Conservation (phyloP, 2,113 vertebrate genomes). For the Puffinus mauretanicus region DNA sequence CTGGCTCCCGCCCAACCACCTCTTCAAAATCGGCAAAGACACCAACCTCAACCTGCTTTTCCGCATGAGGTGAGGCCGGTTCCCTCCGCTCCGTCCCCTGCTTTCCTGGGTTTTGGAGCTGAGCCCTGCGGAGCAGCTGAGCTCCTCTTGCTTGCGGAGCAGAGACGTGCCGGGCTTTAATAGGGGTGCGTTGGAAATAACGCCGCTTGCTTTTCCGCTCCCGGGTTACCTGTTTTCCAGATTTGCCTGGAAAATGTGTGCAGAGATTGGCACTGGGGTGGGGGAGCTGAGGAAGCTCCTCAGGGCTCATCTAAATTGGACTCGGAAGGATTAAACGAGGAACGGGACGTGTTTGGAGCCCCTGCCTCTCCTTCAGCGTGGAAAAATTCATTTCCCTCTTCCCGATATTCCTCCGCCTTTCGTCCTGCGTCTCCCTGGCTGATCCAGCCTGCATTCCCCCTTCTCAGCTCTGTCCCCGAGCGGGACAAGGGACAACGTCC, state of each 20-base stretch:
- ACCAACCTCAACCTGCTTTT: constrained; percentile 74
- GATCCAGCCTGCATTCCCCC: not conserved
- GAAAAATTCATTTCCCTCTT: not conserved
- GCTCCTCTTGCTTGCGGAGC: not conserved
- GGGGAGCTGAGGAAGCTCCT: not conserved
- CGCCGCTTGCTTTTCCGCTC: not conserved
- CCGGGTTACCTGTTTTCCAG: not conserved
- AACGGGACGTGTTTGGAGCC: not conserved
- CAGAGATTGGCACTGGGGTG: too few relatives aligned
- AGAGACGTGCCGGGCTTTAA: not conserved
- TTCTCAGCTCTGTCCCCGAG: not conserved
- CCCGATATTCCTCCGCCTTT: too few relatives aligned
- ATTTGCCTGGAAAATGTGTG: not conserved
- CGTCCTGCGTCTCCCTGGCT: not conserved
- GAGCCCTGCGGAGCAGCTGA: not conserved
- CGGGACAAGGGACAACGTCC: not conserved
- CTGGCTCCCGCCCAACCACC: constrained; percentile 90
- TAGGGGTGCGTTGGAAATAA: not conserved
- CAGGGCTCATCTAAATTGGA: not conserved
- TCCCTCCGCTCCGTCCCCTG: not conserved
- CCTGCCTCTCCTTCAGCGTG: not conserved
- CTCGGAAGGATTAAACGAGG: not conserved
- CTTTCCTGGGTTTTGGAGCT: too few relatives aligned
- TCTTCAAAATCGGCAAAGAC: constrained; percentile 70
- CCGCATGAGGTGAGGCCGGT: constrained; percentile 83